phyloP scores from a whole-genome alignment of 2,113 vertebrate species.

The Amphiprion ocellaris region DNA sequence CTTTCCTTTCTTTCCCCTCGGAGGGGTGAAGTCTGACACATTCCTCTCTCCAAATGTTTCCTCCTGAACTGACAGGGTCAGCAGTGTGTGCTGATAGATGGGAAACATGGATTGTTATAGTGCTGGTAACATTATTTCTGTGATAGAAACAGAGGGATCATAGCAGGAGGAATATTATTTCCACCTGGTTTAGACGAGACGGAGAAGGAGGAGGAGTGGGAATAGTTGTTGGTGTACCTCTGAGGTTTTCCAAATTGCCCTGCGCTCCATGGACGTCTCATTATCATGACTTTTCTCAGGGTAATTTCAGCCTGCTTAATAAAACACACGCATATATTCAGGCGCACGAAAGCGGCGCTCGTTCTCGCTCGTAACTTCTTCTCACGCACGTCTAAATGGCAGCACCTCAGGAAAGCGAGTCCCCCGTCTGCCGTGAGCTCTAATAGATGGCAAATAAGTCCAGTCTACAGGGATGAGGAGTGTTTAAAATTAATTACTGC shows the following conservation, averaged over 20 bases:
- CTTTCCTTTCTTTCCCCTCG: conserved; percentile 69
- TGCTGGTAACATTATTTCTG: conserved; percentile 48
- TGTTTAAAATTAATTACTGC: conserved; percentile 78
- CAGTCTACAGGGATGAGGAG: conserved; percentile 63
- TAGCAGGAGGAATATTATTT: conserved; percentile 64
- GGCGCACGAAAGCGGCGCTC: conserved; percentile 47
- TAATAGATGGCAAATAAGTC: conserved; percentile 61
- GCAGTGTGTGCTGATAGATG: conserved; percentile 61
- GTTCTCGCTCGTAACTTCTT: conserved; percentile 68
- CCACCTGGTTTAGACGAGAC: conserved; percentile 53
- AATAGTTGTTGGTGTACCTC: conserved; percentile 51
- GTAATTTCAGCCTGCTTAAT: conserved; percentile 72
- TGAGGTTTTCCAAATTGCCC: conserved; percentile 67
- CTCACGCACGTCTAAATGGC: conserved; percentile 72
- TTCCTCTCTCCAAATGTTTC: conserved; percentile 69
- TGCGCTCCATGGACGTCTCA: conserved; percentile 62
- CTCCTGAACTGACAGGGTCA: conserved; percentile 56
- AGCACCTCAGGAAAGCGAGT: conserved; percentile 50
- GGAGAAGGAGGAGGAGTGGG: conserved; percentile 37
- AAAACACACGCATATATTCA: conserved; percentile 60
- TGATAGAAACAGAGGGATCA: conserved; percentile 42
- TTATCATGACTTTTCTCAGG: conserved; percentile 72
- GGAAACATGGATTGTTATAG: conserved; percentile 38
- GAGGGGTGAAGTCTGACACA: conserved; percentile 78
- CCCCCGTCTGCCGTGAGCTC: conserved; percentile 49